A percentile compares a stretch with the other conserved stretches of the same genome.
Conservation (phyloP, 2,888 invertebrate species). For the Polydesmus complanatus region DNA sequence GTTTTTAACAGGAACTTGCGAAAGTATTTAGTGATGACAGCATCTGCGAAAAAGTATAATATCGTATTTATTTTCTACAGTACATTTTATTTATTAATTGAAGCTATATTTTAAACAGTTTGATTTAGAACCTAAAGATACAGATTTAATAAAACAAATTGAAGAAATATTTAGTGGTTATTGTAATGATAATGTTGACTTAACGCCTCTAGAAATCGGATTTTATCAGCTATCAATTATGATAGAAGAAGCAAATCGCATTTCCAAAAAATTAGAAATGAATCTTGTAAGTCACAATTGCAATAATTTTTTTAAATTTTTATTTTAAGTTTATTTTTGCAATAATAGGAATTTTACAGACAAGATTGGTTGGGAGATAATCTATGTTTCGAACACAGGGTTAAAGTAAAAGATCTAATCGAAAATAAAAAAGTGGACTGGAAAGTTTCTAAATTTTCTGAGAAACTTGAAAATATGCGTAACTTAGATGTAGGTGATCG, state of each 20-base stretch:
- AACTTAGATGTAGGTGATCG: background rate
- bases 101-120: too few relatives aligned
- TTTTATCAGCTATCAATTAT: background rate
- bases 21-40: too few relatives aligned
- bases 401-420: background rate
- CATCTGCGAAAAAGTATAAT: too few relatives aligned
- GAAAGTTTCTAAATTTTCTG: background rate
- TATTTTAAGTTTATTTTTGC: background rate
- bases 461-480: background rate
- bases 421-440: background rate
- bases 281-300: background rate
- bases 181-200: too few relatives aligned
- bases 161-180: too few relatives aligned
- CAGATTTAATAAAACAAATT: too few relatives aligned
- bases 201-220: background rate
- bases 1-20: too few relatives aligned
- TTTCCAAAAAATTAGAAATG: background rate
- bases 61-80: too few relatives aligned
- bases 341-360: background rate
- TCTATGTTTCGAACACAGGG: background rate
- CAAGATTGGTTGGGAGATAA: conserved; percentile 1
- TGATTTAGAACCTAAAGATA: too few relatives aligned
- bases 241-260: background rate
- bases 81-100: too few relatives aligned
- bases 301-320: background rate